A percentile compares a stretch with the other conserved stretches of the same genome.
Conservation (phyloP, 2,113 vertebrate genomes). For the Alectura lathami region DNA sequence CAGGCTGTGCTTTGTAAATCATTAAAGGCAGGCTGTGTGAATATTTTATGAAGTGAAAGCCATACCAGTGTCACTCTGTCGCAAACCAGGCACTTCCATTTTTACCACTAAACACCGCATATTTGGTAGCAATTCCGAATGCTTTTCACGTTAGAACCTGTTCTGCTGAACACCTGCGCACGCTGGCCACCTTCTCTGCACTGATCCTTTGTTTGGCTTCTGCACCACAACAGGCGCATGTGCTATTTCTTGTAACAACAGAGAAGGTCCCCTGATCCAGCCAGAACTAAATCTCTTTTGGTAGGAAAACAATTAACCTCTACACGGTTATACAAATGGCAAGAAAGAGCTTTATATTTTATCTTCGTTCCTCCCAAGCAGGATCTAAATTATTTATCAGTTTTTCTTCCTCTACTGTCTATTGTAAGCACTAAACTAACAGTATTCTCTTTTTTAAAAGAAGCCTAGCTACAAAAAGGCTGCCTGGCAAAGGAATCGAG, state of each 20-base stretch:
- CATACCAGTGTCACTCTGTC: background rate
- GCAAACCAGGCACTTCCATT: background rate
- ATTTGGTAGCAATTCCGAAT: background rate
- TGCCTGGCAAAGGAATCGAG: background rate
- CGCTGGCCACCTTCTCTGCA: background rate
- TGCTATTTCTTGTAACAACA: background rate
- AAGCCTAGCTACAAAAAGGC: background rate
- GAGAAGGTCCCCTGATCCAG: background rate
- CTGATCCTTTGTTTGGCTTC: background rate
- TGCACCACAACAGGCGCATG: background rate
- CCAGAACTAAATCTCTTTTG: background rate
- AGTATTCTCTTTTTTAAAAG: background rate
- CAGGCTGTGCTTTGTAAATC: slow-evolving; percentile 18
- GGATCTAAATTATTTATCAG: background rate
- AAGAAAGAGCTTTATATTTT: background rate
- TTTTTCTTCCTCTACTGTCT: background rate
- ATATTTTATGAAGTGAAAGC: background rate
- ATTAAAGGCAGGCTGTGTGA: slow-evolving; percentile 5
- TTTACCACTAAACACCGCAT: background rate
- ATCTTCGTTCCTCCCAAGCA: background rate
- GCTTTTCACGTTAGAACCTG: background rate
- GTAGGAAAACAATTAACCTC: background rate
- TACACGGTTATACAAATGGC: background rate
- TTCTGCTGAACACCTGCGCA: background rate
- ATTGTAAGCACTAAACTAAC: background rate